Evolutionary conservation across 2,797 vertebrate species (phyloP).

Genomic region (Sciaenops ocellatus): DNA sequence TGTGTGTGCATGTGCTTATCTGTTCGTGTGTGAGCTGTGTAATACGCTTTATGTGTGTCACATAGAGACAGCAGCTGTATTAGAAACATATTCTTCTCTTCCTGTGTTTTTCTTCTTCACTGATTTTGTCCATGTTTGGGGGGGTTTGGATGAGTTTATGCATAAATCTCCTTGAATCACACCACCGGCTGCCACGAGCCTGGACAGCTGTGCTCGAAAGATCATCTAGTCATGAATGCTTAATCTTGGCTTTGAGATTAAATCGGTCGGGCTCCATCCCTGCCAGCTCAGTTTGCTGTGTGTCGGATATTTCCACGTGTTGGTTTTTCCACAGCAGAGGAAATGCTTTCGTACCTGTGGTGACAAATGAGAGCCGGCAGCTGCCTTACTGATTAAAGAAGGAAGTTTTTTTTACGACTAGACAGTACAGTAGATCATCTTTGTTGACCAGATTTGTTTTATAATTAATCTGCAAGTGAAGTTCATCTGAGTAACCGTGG

Average conservation of each 20-base stretch:
- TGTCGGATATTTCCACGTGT: slow-evolving; percentile 48
- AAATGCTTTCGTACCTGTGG: slow-evolving; percentile 27
- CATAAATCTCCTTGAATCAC: slow-evolving; percentile 59
- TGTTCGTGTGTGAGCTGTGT: not conserved
- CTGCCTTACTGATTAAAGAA: not conserved
- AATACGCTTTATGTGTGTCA: not conserved
- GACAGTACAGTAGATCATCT: not conserved
- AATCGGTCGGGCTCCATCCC: slow-evolving; percentile 58
- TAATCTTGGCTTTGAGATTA: slow-evolving; percentile 77
- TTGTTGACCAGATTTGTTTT: not conserved
- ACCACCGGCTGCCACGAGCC: slow-evolving; percentile 33
- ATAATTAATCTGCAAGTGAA: not conserved
- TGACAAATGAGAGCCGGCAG: slow-evolving; percentile 16
- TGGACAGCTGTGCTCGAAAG: slow-evolving; percentile 71
- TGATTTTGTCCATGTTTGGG: slow-evolving; percentile 31
- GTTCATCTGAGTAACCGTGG: not conserved
- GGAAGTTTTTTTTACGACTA: not conserved
- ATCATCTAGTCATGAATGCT: slow-evolving; percentile 71
- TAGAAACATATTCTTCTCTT: not conserved
- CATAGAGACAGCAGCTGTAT: slow-evolving; percentile 17
- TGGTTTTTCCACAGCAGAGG: slow-evolving; percentile 34
- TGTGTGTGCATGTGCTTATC: not conserved
- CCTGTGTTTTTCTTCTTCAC: slow-evolving; percentile 2
- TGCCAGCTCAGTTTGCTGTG: slow-evolving; percentile 38
- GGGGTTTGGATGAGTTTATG: slow-evolving; percentile 37